These are phyloP conservation scores for Hystrix brachyura DNA, from an alignment of 2,113 vertebrate species.

Conservation along the genomic window DNA sequence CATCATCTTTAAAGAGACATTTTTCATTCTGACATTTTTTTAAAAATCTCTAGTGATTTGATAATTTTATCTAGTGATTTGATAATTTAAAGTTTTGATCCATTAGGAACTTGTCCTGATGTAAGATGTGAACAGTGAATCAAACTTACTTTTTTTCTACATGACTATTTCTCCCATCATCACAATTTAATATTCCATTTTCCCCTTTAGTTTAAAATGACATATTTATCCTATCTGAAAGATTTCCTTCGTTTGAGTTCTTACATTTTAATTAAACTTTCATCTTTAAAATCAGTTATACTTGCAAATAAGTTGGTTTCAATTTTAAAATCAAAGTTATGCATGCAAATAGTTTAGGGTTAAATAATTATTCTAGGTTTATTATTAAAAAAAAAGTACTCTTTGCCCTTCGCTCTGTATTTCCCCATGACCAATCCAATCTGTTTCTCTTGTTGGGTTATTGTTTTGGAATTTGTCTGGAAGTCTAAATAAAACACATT, in stretches of 20 bases:
- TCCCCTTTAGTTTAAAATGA: background rate
- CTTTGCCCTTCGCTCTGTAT: background rate
- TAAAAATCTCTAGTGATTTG: background rate
- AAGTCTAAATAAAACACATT: background rate
- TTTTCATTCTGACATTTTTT: background rate
- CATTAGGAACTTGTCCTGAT: background rate
- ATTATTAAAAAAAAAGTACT: background rate
- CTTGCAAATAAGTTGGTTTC: too few species aligned
- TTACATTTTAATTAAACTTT: background rate
- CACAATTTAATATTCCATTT: background rate
- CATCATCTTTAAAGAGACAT: background rate
- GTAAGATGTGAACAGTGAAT: background rate
- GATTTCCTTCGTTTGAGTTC: background rate
- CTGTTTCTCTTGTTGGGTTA: background rate
- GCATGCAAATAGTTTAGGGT: background rate
- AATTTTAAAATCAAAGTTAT: too few species aligned
- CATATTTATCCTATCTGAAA: background rate
- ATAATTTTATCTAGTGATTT: background rate
- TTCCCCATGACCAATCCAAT: background rate
- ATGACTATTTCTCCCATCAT: background rate
- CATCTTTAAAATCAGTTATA: background rate
- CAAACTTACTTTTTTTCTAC: background rate
- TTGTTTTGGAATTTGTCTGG: background rate
- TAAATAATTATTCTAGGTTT: background rate
- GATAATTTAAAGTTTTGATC: background rate